Conservation (phyloP, 2,888 invertebrate species). For the Pegoplata infirma region DNA sequence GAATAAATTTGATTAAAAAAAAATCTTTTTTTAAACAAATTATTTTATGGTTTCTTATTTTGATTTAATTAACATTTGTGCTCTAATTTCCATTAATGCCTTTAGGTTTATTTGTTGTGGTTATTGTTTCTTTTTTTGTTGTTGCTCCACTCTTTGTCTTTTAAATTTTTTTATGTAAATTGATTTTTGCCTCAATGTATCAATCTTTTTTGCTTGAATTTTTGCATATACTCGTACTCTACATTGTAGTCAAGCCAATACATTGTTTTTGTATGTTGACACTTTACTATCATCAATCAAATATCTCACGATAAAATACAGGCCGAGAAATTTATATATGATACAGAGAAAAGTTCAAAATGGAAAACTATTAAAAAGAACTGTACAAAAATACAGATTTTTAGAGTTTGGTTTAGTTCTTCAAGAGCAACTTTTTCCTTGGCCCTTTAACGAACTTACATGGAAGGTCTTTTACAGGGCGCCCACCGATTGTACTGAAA, state of each 20-base stretch:
- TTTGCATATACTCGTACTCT: background rate
- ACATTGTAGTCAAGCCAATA: background rate
- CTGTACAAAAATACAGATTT: too few relatives aligned
- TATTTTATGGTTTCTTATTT: constrained; percentile 29
- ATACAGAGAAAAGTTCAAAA: too few relatives aligned
- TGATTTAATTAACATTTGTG: constrained; percentile 29
- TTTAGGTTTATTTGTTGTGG: constrained; percentile 10
- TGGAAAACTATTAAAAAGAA: too few relatives aligned
- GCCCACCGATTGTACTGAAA: too few relatives aligned
- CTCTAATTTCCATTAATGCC: constrained; percentile 25
- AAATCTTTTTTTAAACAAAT: background rate
- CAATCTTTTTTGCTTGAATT: background rate
- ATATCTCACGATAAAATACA: too few relatives aligned
- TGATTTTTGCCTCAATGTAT: background rate
- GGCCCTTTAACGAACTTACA: too few relatives aligned
- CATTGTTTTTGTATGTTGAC: background rate
- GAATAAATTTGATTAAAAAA: background rate
- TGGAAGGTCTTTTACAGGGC: too few relatives aligned
- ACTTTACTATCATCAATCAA: background rate
- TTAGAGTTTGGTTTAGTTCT: too few relatives aligned
- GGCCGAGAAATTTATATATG: too few relatives aligned
- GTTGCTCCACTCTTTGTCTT: background rate
- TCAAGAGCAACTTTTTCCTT: too few relatives aligned
- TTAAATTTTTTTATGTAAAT: background rate
- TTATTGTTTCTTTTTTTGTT: background rate